Conservation (phyloP, 2,888 invertebrate genomes). For the Drosophila barbarae region DNA sequence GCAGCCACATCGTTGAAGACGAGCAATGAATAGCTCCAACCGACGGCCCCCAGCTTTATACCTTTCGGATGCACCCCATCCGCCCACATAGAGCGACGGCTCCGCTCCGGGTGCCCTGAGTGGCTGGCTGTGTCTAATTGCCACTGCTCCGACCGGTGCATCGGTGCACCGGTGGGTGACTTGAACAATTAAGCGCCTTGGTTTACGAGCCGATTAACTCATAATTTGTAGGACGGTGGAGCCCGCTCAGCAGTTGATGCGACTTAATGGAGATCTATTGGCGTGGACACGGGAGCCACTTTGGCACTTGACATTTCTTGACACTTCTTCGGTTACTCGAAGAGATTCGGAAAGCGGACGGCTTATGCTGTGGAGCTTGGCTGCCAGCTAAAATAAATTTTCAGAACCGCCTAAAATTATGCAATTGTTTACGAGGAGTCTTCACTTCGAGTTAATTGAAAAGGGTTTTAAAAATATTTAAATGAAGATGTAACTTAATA, state of each 20-base stretch:
- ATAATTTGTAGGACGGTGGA: conserved; percentile 53
- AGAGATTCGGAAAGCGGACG: conserved; percentile 1
- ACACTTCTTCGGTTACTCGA: conserved; percentile 1
- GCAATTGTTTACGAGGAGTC: not conserved
- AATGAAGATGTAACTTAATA: not conserved
- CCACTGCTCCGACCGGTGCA: conserved; percentile 45
- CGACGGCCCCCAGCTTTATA: conserved; percentile 54
- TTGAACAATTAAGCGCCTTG: conserved; percentile 62
- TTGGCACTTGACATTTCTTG: conserved; percentile 30
- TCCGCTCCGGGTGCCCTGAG: not conserved
- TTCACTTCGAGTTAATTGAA: no score
- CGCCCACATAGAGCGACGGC: conserved; percentile 46
- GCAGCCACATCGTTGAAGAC: conserved; percentile 56
- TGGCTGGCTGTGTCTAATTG: conserved; percentile 26
- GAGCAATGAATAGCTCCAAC: conserved; percentile 51
- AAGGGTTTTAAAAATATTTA: rapidly evolving
- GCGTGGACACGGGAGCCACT: conserved; percentile 28
- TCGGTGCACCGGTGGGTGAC: conserved; percentile 38
- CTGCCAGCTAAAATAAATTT: not conserved
- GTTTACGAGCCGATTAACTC: conserved; percentile 56
- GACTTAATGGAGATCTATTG: conserved; percentile 40
- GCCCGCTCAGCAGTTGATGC: conserved; percentile 20
- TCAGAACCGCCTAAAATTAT: conserved; percentile 18
- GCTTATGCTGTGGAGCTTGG: not conserved
- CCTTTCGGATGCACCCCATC: conserved; percentile 40